Evolutionary conservation across 2,797 vertebrate species (phyloP).

Genomic region (Pipistrellus kuhlii): DNA sequence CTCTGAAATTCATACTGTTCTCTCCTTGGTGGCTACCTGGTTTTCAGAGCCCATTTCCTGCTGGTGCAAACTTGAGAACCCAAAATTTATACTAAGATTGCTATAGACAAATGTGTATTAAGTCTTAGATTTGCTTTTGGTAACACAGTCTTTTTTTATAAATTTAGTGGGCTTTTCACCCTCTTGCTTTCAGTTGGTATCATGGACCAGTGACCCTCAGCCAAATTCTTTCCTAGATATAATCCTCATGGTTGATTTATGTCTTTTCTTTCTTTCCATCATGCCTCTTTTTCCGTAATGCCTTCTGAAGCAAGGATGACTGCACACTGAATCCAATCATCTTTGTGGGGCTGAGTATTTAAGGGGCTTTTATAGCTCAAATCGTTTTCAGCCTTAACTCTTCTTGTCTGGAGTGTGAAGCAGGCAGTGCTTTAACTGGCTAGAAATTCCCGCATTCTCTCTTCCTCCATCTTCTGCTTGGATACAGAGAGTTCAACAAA

Average conservation of each 20-base stretch:
- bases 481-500: neutral
- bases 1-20: neutral
- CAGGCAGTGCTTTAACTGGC: neutral
- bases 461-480: neutral
- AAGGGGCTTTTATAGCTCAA: neutral
- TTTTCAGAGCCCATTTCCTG: neutral
- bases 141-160: neutral
- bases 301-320: neutral
- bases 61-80: neutral
- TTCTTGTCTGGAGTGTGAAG: neutral
- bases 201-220: neutral
- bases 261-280: neutral
- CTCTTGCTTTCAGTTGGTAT: neutral
- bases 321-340: neutral
- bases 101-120: neutral
- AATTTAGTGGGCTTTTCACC: neutral
- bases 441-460: neutral
- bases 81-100: neutral
- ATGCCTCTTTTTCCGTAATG: neutral
- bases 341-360: neutral
- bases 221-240: neutral
- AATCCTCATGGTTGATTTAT: constrained; percentile 19
- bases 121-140: neutral
- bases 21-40: neutral
- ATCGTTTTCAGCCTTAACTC: constrained; percentile 10